Evolutionary conservation across 1,140 invertebrate genomes (phyloP).

Genomic region (Neotoxoptera formosana): DNA sequence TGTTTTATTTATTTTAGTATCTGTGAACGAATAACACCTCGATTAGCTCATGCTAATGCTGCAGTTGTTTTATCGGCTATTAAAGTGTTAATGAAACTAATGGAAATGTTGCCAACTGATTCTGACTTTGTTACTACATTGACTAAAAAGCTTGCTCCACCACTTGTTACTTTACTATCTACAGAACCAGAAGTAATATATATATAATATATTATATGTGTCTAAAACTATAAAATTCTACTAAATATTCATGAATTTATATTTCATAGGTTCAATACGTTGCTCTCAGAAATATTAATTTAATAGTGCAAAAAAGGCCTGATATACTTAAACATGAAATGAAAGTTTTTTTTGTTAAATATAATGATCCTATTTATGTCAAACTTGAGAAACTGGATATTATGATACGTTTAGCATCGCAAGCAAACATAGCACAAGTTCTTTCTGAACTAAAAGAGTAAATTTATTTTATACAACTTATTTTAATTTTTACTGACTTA

Average conservation of each 20-base stretch:
- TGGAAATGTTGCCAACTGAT: constrained; percentile 94
- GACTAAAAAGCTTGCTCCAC: constrained; percentile 97
- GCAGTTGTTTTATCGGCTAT: constrained; percentile 99
- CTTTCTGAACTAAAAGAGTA: constrained; percentile 95
- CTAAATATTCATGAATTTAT: background rate
- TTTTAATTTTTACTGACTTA: background rate
- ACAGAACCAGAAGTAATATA: constrained; percentile 88
- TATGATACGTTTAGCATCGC: constrained; percentile 98
- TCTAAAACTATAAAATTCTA: background rate
- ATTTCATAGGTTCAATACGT: constrained; percentile 85
- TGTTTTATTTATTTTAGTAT: constrained; percentile 70
- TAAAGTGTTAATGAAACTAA: constrained; percentile 96
- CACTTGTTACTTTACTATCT: constrained; percentile 96
- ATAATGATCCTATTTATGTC: constrained; percentile 99
- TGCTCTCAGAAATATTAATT: constrained; percentile 96
- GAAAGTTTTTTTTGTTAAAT: constrained; percentile 99
- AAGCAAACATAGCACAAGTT: constrained; percentile 98
- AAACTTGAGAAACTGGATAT: constrained; percentile 99
- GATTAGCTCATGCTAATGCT: constrained; percentile 98
- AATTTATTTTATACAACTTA: background rate
- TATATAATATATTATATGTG: background rate
- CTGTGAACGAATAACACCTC: constrained; percentile 96
- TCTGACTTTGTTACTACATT: constrained; percentile 93
- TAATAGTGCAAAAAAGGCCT: constrained; percentile 98
- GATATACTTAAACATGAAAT: constrained; percentile 99